Conservation (phyloP, 2,113 vertebrate species). For the Colistium nudipinnis region DNA sequence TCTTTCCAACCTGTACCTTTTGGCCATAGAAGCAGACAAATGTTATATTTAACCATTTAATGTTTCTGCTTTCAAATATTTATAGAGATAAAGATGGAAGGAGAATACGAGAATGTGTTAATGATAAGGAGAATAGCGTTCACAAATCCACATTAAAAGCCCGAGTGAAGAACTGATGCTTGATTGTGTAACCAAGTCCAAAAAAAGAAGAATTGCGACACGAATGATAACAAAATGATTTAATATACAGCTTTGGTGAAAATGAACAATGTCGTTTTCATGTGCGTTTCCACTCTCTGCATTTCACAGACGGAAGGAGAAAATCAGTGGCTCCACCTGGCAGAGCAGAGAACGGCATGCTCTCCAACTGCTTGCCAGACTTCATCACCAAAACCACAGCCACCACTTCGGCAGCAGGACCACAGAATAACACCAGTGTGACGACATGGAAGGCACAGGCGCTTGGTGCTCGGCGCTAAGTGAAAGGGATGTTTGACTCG, state of each 20-base stretch:
- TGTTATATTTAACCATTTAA: no score
- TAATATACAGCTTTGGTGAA: neutral
- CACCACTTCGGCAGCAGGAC: slow-evolving; percentile 7
- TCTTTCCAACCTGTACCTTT: no score
- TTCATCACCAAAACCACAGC: slow-evolving; percentile 46
- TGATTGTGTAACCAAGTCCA: neutral
- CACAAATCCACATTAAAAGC: neutral
- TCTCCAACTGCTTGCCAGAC: slow-evolving; percentile 21
- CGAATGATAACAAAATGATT: neutral
- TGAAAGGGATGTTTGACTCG: slow-evolving; percentile 46
- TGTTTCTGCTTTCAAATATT: no score
- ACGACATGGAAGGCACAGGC: slow-evolving; percentile 30
- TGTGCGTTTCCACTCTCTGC: slow-evolving; percentile 31
- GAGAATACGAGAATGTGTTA: neutral
- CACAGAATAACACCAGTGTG: slow-evolving; percentile 40
- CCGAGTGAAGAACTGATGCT: no score
- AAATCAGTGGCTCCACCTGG: slow-evolving; percentile 21
- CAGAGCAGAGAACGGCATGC: slow-evolving; percentile 42
- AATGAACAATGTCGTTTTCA: neutral
- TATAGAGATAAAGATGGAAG: neutral
- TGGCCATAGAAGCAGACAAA: no score
- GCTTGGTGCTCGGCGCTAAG: slow-evolving; percentile 27
- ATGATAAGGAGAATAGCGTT: slow-evolving; percentile 2
- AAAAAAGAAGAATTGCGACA: neutral
- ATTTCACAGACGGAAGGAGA: slow-evolving; percentile 4